phyloP scores from a whole-genome alignment of 1,140 invertebrate genomes.

The Cydia strobilella region DNA sequence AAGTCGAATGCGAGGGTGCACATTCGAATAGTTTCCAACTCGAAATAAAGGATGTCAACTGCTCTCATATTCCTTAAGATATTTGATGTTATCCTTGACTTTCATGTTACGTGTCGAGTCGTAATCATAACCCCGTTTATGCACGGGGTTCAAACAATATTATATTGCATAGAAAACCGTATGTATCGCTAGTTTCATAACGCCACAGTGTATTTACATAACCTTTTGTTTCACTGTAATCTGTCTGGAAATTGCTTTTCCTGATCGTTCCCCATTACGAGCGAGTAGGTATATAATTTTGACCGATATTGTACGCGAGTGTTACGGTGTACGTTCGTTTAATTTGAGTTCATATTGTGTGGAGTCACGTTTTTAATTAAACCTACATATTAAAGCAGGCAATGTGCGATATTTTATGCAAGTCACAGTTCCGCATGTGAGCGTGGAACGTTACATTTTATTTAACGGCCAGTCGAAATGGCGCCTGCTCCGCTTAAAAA shows the following conservation, averaged over 20 bases:
- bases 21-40: slow-evolving; percentile 63
- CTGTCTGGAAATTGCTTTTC: slow-evolving; percentile 25
- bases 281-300: slow-evolving; percentile 18
- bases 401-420: slow-evolving; percentile 45
- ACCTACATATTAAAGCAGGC: slow-evolving; percentile 43
- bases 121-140: slow-evolving; percentile 36
- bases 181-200: slow-evolving; percentile 40
- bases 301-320: slow-evolving; percentile 29
- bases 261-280: slow-evolving; percentile 21
- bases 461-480: slow-evolving; percentile 38
- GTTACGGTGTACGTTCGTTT: slow-evolving; percentile 28
- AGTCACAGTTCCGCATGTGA: slow-evolving; percentile 49
- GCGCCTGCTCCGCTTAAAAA: slow-evolving; percentile 40
- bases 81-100: slow-evolving; percentile 33
- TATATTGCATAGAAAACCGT: neutral
- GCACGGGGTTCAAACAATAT: neutral
- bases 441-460: slow-evolving; percentile 39
- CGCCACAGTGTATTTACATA: slow-evolving; percentile 15
- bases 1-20: slow-evolving; percentile 38
- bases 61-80: slow-evolving; percentile 45
- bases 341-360: slow-evolving; percentile 36
- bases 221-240: slow-evolving; percentile 4
- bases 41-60: slow-evolving; percentile 42
- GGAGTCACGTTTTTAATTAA: slow-evolving; percentile 53
- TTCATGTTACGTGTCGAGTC: slow-evolving; percentile 46